Percentiles rank a stretch among this genome's conserved stretches.
Evolutionary conservation across 2,113 vertebrate species (phyloP).

Genomic region (Elaphurus davidianus): DNA sequence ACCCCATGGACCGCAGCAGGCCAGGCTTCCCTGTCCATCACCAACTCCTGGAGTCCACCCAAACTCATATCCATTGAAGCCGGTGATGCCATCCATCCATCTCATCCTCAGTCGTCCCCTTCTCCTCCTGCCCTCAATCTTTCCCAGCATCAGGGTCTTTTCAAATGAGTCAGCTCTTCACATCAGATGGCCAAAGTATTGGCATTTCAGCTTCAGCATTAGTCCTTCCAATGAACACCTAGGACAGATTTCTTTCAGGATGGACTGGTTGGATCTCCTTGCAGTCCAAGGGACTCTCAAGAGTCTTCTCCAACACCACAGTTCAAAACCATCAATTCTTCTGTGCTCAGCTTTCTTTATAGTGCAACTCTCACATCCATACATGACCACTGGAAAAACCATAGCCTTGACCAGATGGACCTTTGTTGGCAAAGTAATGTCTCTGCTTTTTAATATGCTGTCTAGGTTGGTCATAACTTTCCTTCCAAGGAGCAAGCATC

Average conservation of each 20-base stretch:
- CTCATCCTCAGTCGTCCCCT: neutral
- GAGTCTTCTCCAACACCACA: neutral
- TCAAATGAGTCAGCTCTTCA: neutral
- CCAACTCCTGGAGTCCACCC: neutral
- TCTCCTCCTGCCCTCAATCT: neutral
- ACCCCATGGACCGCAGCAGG: accelerated
- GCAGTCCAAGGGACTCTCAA: neutral
- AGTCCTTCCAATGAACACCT: neutral
- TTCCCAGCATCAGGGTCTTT: neutral
- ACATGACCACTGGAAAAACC: neutral
- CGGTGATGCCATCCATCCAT: neutral
- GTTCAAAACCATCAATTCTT: neutral
- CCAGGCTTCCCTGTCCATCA: neutral
- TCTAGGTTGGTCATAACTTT: no score
- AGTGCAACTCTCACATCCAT: neutral
- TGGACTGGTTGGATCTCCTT: neutral
- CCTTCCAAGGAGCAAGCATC: no score
- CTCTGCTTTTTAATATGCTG: no score
- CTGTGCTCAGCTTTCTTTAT: accelerated
- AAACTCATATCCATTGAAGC: neutral
- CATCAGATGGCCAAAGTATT: neutral
- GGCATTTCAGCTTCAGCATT: neutral
- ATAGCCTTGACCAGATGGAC: no score
- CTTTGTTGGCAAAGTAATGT: no score
- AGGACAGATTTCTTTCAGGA: neutral